Base-by-base conservation (phyloP, 2,113 vertebrate species). In the Hippopotamus amphibius region DNA sequence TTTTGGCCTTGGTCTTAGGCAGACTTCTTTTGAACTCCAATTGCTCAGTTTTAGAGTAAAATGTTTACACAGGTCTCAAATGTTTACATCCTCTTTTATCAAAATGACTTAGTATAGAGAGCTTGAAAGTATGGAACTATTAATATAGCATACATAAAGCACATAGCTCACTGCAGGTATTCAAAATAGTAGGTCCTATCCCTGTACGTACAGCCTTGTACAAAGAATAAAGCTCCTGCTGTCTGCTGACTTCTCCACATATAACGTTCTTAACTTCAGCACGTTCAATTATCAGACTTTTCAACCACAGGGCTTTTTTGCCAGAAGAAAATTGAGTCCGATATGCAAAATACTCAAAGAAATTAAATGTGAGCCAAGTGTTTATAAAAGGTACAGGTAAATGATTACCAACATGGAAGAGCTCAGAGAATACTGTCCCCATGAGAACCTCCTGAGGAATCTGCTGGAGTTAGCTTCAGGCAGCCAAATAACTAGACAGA, bases 301-400 rank as follows among this genome's bases (percentile, higher is more conserved):
- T 77, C 48, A 88, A 84, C 7, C 14, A 6, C 13, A 37, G 65
- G 71, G 41, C 15, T 76, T 93, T 93, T 90, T 50, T 48, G 21
- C 17, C 37, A 68, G 26, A 66, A 79, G 15, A 90, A 96, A 90
- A 80, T 84, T 33, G 71, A 74, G 17, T n/a, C 65, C 91, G 48
- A 93, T 91, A 72, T 33, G 53, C 14, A 93, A 43, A 93, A 48
- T 63, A 84, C 57, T 55, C 22, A 83, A 88, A 53, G 30, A 87
- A 85, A 76, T 66, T 43, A 95, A 87, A 90, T 30, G 7, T 50
- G 12, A 92, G 5, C 1, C 24, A 76, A 82, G 19, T 82, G 86
- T 87, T 59, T 96, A 81, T 9, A 87, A 93, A 63, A 55, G 17
- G 1, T 46, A 77, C 59, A 90, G 15, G 46, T 68, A 72, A 96